These are phyloP conservation scores for Aplocera efformata DNA, from an alignment of 2,888 invertebrate genomes.

Conservation along the genomic window DNA sequence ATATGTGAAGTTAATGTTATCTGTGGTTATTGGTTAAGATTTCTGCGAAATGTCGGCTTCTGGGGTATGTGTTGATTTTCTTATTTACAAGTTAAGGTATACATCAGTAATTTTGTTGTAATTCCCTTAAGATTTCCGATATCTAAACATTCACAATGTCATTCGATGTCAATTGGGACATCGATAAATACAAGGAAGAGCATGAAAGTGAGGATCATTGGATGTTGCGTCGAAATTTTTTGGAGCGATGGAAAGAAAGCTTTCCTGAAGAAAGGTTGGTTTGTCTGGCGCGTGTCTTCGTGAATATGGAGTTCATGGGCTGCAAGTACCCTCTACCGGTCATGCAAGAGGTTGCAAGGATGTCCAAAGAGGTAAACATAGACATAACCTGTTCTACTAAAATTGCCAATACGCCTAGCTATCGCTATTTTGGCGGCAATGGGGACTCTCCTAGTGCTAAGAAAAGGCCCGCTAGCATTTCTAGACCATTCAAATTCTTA, in stretches of 20 bases:
- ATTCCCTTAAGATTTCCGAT: too few species aligned
- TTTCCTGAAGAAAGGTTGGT: slow-evolving; percentile 79
- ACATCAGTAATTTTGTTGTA: too few species aligned
- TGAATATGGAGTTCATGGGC: slow-evolving; percentile 83
- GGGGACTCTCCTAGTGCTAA: too few species aligned
- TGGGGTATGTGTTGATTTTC: too few species aligned
- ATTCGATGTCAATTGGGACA: slow-evolving; percentile 81
- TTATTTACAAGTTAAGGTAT: too few species aligned
- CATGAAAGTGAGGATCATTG: slow-evolving; percentile 96
- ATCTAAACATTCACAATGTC: slow-evolving; percentile 48
- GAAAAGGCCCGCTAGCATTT: too few species aligned
- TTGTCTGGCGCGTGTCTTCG: slow-evolving; percentile 82
- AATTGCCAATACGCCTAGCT: not conserved
- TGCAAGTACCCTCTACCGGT: slow-evolving; percentile 81
- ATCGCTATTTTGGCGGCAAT: not conserved
- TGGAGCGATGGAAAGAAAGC: slow-evolving; percentile 86
- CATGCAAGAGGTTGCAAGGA: slow-evolving; percentile 75
- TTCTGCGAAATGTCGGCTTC: too few species aligned
- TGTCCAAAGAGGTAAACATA: slow-evolving; percentile 75
- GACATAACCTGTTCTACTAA: slow-evolving; percentile 1
- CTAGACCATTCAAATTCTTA: too few species aligned
- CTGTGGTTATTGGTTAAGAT: too few species aligned
- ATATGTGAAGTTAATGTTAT: too few species aligned
- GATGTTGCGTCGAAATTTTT: slow-evolving; percentile 89
- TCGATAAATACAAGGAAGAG: slow-evolving; percentile 86